Evolutionary conservation across 2,113 vertebrate genomes (phyloP), one percentile per base, ranked within the genome.

Genomic region (Amazona guildingii): DNA sequence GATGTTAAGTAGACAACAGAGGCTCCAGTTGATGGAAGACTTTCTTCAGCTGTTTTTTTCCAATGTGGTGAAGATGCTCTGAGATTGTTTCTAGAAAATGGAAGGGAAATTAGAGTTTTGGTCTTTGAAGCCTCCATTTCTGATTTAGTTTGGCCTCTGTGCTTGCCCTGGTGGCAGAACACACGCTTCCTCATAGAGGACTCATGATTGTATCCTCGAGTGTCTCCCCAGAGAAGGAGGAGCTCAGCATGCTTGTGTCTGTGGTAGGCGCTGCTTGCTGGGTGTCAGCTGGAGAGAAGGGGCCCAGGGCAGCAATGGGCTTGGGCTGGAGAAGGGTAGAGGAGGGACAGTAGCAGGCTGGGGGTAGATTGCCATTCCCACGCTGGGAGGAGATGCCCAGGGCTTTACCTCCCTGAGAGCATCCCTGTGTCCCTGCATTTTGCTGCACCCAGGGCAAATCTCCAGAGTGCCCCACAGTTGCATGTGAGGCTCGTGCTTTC

Each of bases 391-490:
- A 84, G 48, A 8, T 48, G n/a, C 68, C 9, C 29, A 25, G 46
- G 31, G 9, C 12, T 80, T 61, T 19, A 39, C 12, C 8, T 83
- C 8, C 27, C 49, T 66, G 49, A 76, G 12, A 76, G 20, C 51
- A 61, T 57, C 44, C 10, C 11, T 74, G 41, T 78, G 25, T 72
- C 37, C 75, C 64, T 44, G 15, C 77, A 98, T 97, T 90, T 95
- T 72, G 17, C 86, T 11, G 25, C 94, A 25, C 23, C 86, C 41
- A 37, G 70, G 19, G 89, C 95, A 17, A 64, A 43, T 66, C 91
- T 97, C 66, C 97, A 98, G 87, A 78, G 97, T 43, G 61, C 98
- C 33, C 92, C 97, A 13, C 97, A 97, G 64, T 97, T 97, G 66
- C 98, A 98, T 97, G 98, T 98, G 46, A 74, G 77, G 7, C 41